Conservation (phyloP, 2,888 invertebrate genomes). For the Idaea straminata region DNA sequence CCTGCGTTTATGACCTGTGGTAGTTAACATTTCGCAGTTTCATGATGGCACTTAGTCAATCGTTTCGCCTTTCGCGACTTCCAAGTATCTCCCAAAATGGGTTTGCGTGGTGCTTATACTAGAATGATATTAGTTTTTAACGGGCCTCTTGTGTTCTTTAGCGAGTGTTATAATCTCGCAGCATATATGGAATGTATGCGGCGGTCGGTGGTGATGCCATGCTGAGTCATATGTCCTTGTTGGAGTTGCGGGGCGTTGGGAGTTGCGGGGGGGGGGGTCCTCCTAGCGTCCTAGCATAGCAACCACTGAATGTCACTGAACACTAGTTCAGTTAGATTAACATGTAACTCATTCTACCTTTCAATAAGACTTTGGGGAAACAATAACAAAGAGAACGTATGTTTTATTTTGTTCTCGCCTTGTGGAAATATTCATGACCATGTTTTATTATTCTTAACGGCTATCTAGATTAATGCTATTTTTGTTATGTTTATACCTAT, state of each 20-base stretch:
- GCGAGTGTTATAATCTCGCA: conserved; percentile 22
- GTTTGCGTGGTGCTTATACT: not conserved
- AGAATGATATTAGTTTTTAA: conserved; percentile 5
- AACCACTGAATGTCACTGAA: no score
- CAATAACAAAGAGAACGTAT: conserved; percentile 12
- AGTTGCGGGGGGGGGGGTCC: conserved; percentile 44
- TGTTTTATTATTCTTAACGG: conserved; percentile 8
- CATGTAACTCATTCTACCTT: not conserved
- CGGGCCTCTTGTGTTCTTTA: conserved; percentile 17
- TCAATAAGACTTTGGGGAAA: not conserved
- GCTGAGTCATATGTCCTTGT: conserved; percentile 58
- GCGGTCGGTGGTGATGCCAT: conserved; percentile 46
- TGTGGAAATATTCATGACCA: conserved; percentile 19
- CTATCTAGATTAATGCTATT: conserved; percentile 7
- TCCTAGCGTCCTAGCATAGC: not conserved
- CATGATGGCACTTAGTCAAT: not conserved
- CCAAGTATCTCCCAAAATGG: not conserved
- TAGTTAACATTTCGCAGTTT: not conserved
- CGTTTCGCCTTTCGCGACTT: not conserved
- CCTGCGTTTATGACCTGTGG: not conserved
- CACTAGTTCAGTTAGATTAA: not conserved
- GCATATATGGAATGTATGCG: conserved; percentile 46
- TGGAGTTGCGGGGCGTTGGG: conserved; percentile 44
- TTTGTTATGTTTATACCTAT: conserved; percentile 12
- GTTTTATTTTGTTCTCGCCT: not conserved